phyloP scores from a whole-genome alignment of 2,797 vertebrate genomes.

The Acanthiza pusilla region DNA sequence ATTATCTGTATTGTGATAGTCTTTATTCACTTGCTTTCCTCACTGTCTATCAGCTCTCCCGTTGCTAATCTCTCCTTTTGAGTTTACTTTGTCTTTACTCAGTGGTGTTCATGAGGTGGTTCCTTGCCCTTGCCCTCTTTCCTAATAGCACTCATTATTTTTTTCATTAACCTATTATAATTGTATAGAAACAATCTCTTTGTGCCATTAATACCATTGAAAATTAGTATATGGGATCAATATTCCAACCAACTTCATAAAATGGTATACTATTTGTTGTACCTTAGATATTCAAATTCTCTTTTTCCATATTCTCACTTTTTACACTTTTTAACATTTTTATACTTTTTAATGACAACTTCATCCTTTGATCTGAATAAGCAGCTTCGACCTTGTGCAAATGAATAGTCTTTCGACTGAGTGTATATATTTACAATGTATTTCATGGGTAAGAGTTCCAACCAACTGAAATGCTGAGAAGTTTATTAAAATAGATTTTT shows the following conservation, averaged over 20 bases:
- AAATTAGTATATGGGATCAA: not conserved
- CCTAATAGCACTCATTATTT: not conserved
- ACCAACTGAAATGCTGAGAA: not conserved
- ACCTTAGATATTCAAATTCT: not conserved
- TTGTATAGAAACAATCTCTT: not conserved
- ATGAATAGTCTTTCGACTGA: not conserved
- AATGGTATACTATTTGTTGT: not conserved
- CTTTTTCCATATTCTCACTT: not conserved
- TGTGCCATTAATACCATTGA: not conserved
- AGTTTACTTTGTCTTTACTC: not conserved
- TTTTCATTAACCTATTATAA: not conserved
- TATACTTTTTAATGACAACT: not conserved
- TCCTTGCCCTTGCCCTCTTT: not conserved
- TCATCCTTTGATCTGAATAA: not conserved
- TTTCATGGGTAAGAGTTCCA: not conserved
- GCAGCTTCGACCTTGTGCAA: not conserved
- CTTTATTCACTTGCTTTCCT: not conserved
- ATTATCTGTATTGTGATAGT: not conserved
- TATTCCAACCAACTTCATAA: not conserved
- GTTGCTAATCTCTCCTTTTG: not conserved
- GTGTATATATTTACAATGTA: not conserved
- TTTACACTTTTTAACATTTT: not conserved
- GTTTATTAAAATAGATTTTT: not conserved
- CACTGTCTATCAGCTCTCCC: not conserved
- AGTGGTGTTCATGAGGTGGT: accelerated